Conservation (phyloP, 2,797 vertebrate genomes). For the Galago senegalensis region DNA sequence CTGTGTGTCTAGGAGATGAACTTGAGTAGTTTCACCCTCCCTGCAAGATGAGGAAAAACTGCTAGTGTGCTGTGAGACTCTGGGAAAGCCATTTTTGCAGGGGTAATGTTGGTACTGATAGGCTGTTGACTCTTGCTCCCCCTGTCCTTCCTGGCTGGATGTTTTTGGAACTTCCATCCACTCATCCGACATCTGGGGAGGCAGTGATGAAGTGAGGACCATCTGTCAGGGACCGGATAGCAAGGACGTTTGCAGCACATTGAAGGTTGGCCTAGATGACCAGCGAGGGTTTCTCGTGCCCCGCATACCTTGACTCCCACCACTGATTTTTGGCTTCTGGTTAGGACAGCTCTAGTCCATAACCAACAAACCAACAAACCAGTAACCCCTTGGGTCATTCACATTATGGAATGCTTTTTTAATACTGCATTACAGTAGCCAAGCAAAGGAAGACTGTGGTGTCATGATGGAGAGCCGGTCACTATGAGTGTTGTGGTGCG, state of each 20-base stretch:
- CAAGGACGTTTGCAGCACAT: constrained; percentile 48
- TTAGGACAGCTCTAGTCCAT: neutral
- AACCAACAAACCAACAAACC: neutral
- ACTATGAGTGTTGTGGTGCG: neutral
- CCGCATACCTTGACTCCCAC: neutral
- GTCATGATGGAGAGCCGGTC: neutral
- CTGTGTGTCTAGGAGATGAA: neutral
- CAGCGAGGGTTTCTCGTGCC: neutral
- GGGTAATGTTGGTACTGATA: neutral
- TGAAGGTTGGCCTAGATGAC: constrained; percentile 59
- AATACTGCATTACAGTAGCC: neutral
- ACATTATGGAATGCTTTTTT: neutral
- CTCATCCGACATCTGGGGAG: constrained; percentile 30
- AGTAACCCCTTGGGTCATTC: neutral
- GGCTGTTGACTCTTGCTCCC: neutral
- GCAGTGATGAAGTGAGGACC: constrained; percentile 67
- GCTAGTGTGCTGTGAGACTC: neutral
- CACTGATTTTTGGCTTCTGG: neutral
- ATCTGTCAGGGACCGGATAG: constrained; percentile 75
- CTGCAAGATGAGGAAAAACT: neutral
- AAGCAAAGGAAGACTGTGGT: neutral
- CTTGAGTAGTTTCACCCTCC: neutral
- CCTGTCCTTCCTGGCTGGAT: constrained; percentile 15
- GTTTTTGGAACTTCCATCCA: constrained; percentile 65
- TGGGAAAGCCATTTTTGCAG: neutral